A percentile compares a stretch with the other conserved stretches of the same genome.
Conservation (phyloP, 2,113 vertebrate genomes). For the Ochotona princeps region DNA sequence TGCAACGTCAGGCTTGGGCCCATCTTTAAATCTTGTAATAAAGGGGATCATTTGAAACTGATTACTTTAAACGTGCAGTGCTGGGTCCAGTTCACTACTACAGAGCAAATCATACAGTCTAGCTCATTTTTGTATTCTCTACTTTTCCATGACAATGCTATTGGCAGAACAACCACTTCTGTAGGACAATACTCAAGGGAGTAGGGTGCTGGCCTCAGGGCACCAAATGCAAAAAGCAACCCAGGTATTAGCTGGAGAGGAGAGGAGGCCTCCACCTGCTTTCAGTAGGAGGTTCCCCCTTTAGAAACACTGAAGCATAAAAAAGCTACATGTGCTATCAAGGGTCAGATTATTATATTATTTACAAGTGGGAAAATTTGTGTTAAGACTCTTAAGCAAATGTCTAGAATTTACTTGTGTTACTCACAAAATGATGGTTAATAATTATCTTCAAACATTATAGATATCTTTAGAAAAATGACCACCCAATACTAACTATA, state of each 20-base stretch:
- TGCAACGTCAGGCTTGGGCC: too few species aligned
- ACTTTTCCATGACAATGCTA: not conserved
- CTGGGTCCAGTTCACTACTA: not conserved
- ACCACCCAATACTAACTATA: not conserved
- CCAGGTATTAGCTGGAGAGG: not conserved
- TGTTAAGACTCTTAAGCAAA: conserved; percentile 5
- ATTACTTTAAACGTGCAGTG: not conserved
- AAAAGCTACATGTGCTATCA: not conserved
- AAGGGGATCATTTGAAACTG: not conserved
- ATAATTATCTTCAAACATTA: conserved; percentile 32
- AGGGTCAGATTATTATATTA: not conserved
- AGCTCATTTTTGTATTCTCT: not conserved
- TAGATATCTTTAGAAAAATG: conserved; percentile 16
- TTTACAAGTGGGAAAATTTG: not conserved
- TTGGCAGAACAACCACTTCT: not conserved
- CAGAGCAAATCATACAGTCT: not conserved
- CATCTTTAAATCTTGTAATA: conserved; percentile 24
- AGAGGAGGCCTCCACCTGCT: not conserved
- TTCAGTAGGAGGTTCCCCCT: not conserved
- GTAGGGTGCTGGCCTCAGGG: not conserved
- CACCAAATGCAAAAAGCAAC: not conserved
- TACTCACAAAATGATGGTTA: conserved; percentile 14
- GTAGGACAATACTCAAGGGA: too few species aligned
- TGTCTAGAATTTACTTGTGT: conserved; percentile 25
- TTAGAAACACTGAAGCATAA: not conserved